Evolutionary conservation across 2,888 invertebrate genomes (phyloP).

Genomic region (Meandrusa payeni): DNA sequence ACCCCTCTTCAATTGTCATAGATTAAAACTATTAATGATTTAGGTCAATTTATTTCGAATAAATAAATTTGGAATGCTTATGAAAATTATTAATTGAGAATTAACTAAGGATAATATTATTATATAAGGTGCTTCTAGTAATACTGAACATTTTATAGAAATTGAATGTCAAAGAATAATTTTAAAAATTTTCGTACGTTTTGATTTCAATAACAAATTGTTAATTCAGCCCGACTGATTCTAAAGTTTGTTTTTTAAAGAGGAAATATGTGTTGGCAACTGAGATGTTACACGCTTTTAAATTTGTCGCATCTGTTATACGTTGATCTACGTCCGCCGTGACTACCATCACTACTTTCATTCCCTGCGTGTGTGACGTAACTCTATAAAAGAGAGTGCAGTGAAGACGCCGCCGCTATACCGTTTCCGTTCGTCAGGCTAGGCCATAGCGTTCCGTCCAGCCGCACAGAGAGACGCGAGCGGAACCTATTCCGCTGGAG

Average conservation of each 20-base stretch:
- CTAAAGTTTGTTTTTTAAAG: conserved; percentile 26
- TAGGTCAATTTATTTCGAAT: neutral
- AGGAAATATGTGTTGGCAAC: conserved; percentile 3
- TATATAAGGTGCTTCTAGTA: too few relatives aligned
- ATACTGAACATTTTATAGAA: too few relatives aligned
- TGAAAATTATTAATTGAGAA: too few relatives aligned
- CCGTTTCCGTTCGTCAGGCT: conserved; percentile 76
- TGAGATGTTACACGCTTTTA: conserved; percentile 3
- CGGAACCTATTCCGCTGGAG: conserved; percentile 75
- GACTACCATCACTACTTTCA: conserved; percentile 78
- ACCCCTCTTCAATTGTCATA: conserved; percentile 57
- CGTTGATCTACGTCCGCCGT: conserved; percentile 57
- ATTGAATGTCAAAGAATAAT: too few relatives aligned
- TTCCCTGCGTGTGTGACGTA: conserved; percentile 78
- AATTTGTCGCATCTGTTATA: conserved; percentile 41
- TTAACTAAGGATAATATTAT: too few relatives aligned
- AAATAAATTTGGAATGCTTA: conserved; percentile 1
- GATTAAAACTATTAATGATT: conserved; percentile 37
- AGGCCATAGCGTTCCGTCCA: conserved; percentile 71
- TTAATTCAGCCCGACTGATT: too few relatives aligned
- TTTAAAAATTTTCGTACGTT: too few relatives aligned
- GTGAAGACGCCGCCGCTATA: conserved; percentile 79
- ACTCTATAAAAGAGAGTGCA: conserved; percentile 78
- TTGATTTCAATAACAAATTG: too few relatives aligned
- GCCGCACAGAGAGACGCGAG: conserved; percentile 68